Percentiles rank a stretch among this genome's conserved stretches.
Evolutionary conservation across 2,888 invertebrate species (phyloP).

Genomic region (Nephrotoma guestfalica): DNA sequence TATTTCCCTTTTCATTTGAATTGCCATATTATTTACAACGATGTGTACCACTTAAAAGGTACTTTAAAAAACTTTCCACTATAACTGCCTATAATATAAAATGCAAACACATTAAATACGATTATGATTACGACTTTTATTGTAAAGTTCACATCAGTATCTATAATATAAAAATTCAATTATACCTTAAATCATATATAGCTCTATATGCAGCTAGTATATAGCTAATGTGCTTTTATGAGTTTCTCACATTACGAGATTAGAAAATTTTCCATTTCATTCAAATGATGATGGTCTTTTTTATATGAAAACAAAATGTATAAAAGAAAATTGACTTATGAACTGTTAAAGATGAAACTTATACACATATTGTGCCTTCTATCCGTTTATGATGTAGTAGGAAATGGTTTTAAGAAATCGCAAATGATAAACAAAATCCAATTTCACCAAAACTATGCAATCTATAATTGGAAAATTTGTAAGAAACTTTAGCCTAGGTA

Average conservation of each 20-base stretch:
- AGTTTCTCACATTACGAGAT: not conserved
- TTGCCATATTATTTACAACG: no score
- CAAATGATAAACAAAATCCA: not conserved
- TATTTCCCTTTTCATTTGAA: no score
- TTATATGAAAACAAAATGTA: not conserved
- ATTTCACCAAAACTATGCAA: not conserved
- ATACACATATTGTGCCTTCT: not conserved
- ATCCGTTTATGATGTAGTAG: not conserved
- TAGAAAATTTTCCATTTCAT: not conserved
- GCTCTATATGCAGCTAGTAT: not conserved
- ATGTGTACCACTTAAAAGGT: no score
- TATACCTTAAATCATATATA: not conserved
- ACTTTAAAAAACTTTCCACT: no score
- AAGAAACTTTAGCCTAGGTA: not conserved
- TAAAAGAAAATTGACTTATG: not conserved
- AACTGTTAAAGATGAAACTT: not conserved
- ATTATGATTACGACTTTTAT: not conserved
- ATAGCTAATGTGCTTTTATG: not conserved
- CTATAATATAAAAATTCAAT: not conserved
- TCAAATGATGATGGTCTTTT: not conserved
- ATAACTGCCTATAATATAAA: not conserved
- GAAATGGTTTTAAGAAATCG: no score
- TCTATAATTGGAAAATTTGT: not conserved
- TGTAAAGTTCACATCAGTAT: not conserved
- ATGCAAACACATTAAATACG: not conserved